phyloP scores from a whole-genome alignment of 2,797 vertebrate species.

The Tenualosa ilisha region DNA sequence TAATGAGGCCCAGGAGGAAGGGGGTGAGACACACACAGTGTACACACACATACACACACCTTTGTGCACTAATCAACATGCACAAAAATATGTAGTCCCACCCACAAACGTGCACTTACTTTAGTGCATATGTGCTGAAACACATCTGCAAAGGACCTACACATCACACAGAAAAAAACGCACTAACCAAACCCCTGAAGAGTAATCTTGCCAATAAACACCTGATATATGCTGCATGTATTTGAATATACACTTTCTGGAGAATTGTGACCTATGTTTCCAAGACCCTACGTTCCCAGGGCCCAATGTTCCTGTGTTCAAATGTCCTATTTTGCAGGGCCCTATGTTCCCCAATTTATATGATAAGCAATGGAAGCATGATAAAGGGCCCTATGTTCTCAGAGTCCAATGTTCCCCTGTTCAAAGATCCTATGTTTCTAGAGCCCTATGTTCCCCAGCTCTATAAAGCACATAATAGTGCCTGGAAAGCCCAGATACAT shows the following conservation, averaged over 20 bases:
- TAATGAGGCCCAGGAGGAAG: slow-evolving; percentile 75
- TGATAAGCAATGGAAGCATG: too few species aligned
- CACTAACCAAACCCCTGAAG: neutral
- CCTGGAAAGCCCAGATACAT: too few species aligned
- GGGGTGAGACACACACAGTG: slow-evolving; percentile 24
- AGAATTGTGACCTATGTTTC: neutral
- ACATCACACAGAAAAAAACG: neutral
- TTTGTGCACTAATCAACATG: neutral
- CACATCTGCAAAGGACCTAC: slow-evolving; percentile 1
- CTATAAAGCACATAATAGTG: too few species aligned
- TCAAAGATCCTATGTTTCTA: too few species aligned
- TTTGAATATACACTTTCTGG: neutral
- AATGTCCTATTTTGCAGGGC: too few species aligned
- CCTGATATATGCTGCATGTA: neutral
- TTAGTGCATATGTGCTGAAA: neutral
- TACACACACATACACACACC: neutral
- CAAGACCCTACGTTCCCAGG: too few species aligned
- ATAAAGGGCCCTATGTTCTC: too few species aligned
- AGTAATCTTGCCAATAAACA: neutral
- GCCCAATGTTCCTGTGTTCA: too few species aligned
- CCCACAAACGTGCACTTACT: neutral
- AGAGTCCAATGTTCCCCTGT: too few species aligned
- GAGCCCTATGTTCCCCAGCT: too few species aligned
- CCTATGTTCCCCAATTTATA: too few species aligned
- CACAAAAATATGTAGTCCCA: neutral